These are phyloP conservation scores for Xiphorhynchus erythropygius DNA, from an alignment of 2,797 vertebrate species.

Conservation along the genomic window DNA sequence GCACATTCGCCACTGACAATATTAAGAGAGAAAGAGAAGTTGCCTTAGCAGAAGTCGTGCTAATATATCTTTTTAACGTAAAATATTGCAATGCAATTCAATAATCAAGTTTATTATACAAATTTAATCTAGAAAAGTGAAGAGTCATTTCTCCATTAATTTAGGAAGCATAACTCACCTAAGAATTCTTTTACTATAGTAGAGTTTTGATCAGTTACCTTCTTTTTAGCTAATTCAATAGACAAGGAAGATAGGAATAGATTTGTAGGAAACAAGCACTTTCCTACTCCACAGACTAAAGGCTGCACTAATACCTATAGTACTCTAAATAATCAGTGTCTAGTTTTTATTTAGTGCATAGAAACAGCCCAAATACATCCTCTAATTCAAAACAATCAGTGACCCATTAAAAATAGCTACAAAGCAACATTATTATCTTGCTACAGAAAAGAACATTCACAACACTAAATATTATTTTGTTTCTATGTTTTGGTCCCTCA, in stretches of 20 bases:
- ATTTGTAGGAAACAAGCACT: neutral
- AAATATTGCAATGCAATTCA: neutral
- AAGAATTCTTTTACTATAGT: slow-evolving; percentile 18
- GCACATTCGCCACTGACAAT: neutral
- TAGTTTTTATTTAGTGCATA: neutral
- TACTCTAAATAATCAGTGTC: neutral
- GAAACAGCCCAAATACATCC: neutral
- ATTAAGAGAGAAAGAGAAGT: neutral
- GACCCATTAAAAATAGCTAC: neutral
- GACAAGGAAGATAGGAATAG: neutral
- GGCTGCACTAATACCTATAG: neutral
- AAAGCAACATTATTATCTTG: neutral
- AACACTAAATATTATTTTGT: neutral
- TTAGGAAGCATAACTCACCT: neutral
- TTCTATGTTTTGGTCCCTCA: neutral
- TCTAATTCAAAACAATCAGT: neutral
- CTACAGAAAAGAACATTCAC: neutral
- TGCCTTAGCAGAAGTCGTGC: neutral
- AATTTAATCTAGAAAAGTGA: slow-evolving; percentile 16
- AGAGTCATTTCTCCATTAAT: neutral
- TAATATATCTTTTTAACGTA: neutral
- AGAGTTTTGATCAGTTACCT: neutral
- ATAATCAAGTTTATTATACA: neutral
- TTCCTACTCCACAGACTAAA: neutral
- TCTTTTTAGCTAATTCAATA: neutral